Base-by-base conservation (phyloP, 2,797 vertebrate genomes). In the Pipistrellus pygmaeus region DNA sequence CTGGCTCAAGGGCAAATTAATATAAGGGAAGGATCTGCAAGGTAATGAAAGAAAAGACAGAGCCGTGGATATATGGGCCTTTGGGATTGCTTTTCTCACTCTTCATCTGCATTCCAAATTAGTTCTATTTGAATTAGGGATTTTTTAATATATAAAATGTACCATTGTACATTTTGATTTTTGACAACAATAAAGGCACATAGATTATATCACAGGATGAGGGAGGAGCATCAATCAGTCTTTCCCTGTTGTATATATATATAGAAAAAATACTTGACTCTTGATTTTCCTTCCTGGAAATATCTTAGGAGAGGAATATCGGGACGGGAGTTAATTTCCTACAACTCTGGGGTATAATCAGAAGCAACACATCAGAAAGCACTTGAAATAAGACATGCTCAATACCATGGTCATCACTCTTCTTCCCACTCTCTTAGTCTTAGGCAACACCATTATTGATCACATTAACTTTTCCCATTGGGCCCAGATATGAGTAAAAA, bases 41-140 rank as follows among this genome's bases (percentile, higher is more conserved):
- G 94, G 60, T 0, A 17, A 94, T 85, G 71, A 94, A 97, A 97
- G 91, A 51, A 97, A 97, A 97, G 85, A 80, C 48, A 81, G 41
- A 95, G 46, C 55, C 84, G 90, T 82, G n/a, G 83, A 80, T 93
- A 95, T 83, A 93, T 76, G 55, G 94, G 78, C 5, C 80, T 93
- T 96, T 90, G 90, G 88, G 93, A 95, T 96, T 88, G 53, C 82
- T 97, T 97, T 97, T 97, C 91, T 95, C 86, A 66, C 62, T 95
- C 84, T 97, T 97, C 78, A 93, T 97, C 95, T 96, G 91, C 93
- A 97, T 95, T 97, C 94, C 85, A 96, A 91, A 94, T 95, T 96
- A 97, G 95, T 96, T 97, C 91, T 97, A 77, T 96, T 94, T 96
- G 93, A 96, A 97, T 86, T 94, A 93, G 85, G 57, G 96, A 78